Percentiles rank a stretch among this genome's conserved stretches.
Evolutionary conservation across 2,888 invertebrate genomes (phyloP).

Genomic region (Carpatolechia fugitivella): DNA sequence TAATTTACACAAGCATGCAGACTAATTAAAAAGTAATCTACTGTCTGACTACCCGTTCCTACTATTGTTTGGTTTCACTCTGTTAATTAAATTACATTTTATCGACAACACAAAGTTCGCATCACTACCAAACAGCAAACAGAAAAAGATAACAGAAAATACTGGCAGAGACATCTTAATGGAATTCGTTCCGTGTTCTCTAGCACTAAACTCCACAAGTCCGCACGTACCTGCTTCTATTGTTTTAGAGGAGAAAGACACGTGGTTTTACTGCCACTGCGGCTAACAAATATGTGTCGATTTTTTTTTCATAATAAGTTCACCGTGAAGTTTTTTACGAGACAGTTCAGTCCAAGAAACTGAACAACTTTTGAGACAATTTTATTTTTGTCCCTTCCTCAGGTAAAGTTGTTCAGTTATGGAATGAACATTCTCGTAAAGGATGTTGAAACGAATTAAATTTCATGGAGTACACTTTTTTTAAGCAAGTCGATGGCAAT

Average conservation of each 20-base stretch:
- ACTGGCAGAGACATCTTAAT: constrained; percentile 52
- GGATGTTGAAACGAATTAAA: too few species aligned
- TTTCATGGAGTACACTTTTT: too few species aligned
- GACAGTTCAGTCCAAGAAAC: too few species aligned
- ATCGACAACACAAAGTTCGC: constrained; percentile 21
- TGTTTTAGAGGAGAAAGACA: not conserved
- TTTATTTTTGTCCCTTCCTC: not conserved
- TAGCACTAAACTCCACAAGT: constrained; percentile 30
- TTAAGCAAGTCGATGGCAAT: not conserved
- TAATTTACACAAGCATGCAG: too few species aligned
- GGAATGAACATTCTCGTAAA: too few species aligned
- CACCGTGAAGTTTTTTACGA: too few species aligned
- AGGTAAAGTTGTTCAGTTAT: not conserved
- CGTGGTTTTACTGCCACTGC: too few species aligned
- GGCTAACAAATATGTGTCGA: too few species aligned
- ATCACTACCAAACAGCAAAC: constrained; percentile 37
- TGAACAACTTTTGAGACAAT: not conserved
- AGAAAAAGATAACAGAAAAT: constrained; percentile 47
- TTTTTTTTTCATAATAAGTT: too few species aligned
- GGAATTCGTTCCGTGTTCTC: constrained; percentile 50
- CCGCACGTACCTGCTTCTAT: constrained; percentile 2
- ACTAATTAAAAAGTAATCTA: too few species aligned
- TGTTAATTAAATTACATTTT: not conserved
- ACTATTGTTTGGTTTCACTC: not conserved
- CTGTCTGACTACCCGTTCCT: too few species aligned